These are phyloP conservation scores for Ceuthmochares aereus DNA, from an alignment of 2,113 vertebrate genomes.

Conservation along the genomic window DNA sequence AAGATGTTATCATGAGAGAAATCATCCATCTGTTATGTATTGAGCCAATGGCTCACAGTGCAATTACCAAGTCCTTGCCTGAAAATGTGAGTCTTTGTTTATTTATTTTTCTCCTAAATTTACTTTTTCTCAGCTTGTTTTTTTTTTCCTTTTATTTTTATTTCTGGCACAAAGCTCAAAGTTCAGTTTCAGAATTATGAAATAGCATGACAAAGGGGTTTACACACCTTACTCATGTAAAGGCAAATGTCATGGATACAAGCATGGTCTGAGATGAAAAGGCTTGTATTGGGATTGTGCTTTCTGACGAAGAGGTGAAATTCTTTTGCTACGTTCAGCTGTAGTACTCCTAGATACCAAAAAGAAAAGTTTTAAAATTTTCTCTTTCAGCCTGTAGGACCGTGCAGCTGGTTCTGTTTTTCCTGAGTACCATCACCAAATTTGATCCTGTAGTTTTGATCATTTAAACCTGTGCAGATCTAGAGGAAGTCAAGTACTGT, in stretches of 20 bases:
- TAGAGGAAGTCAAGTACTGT: neutral
- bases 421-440: neutral
- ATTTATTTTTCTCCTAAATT: neutral
- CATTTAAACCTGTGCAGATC: neutral
- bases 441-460: neutral
- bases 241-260: neutral
- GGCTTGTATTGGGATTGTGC: neutral
- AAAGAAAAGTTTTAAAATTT: neutral
- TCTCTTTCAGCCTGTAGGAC: neutral
- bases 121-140: neutral
- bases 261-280: neutral
- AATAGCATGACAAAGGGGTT: neutral
- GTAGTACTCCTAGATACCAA: neutral
- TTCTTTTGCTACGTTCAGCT: neutral
- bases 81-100: constrained; percentile 86
- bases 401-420: neutral
- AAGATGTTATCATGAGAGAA: constrained; percentile 94
- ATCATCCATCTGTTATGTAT: constrained; percentile 95
- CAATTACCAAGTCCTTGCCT: constrained; percentile 90
- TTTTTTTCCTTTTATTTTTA: neutral
- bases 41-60: constrained; percentile 97
- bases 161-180: neutral
- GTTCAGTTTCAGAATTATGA: neutral
- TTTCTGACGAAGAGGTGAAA: neutral
- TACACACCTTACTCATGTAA: neutral